phyloP scores from a whole-genome alignment of 2,113 vertebrate species.

The Helogale parvula region DNA sequence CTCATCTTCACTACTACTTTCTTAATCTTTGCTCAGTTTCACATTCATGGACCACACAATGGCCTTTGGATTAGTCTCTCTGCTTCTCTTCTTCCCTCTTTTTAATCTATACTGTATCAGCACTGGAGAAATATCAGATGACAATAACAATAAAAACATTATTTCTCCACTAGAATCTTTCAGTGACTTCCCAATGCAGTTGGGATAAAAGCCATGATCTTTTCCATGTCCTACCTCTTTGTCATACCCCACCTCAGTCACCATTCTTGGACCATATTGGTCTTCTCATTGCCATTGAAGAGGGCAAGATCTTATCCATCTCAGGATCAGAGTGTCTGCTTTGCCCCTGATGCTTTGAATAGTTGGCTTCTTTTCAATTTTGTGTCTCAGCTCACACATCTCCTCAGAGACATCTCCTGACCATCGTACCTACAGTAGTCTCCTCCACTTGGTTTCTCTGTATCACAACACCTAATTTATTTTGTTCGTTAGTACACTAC shows the following conservation, averaged over 20 bases:
- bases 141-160: neutral
- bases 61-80: neutral
- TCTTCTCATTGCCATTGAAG: neutral
- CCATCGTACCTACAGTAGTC: neutral
- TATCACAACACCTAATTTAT: neutral
- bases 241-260: accelerated
- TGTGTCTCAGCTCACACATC: neutral
- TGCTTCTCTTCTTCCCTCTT: neutral
- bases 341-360: neutral
- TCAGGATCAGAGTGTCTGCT: neutral
- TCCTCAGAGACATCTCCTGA: neutral
- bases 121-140: neutral
- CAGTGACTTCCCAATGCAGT: neutral
- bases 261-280: neutral
- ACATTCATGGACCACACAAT: neutral
- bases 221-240: neutral
- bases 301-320: neutral
- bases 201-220: neutral
- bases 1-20: neutral
- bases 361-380: neutral
- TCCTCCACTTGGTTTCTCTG: neutral
- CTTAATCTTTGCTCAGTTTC: neutral
- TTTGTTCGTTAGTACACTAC: neutral
- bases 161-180: neutral
- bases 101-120: neutral